Evolutionary conservation across 2,797 vertebrate genomes (phyloP).

Genomic region (Neopelma chrysocephalum): DNA sequence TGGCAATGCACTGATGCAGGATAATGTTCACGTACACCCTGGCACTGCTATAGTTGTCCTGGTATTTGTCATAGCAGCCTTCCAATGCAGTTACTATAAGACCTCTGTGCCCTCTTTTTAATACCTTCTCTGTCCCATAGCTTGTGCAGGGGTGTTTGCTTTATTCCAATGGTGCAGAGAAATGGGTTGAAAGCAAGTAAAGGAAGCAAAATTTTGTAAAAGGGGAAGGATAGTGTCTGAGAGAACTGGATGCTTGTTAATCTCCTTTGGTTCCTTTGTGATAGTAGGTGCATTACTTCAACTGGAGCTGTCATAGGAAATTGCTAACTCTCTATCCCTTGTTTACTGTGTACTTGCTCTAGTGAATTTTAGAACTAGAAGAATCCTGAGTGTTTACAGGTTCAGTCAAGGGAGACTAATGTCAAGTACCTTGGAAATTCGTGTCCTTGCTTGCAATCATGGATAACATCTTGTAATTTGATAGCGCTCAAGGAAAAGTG

Average conservation of each 20-base stretch:
- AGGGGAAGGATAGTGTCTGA: neutral
- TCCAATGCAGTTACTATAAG: neutral
- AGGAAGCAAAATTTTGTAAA: neutral
- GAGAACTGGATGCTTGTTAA: neutral
- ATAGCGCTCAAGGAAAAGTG: neutral
- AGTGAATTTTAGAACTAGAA: neutral
- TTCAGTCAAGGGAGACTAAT: neutral
- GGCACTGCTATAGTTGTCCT: neutral
- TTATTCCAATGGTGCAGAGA: neutral
- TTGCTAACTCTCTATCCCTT: neutral
- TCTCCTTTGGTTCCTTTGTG: neutral
- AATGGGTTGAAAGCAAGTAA: neutral
- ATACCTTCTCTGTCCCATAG: neutral
- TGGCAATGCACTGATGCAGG: neutral
- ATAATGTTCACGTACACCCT: accelerated
- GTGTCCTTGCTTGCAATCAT: neutral
- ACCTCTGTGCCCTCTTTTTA: neutral
- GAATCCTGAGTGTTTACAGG: neutral
- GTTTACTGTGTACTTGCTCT: neutral
- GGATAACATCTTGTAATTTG: neutral
- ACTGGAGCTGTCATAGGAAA: neutral
- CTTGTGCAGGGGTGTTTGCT: neutral
- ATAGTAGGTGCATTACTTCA: neutral
- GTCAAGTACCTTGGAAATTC: neutral
- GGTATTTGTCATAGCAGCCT: neutral